Evolutionary conservation across 2,888 invertebrate genomes (phyloP).

Genomic region (Yponomeuta sedellus): DNA sequence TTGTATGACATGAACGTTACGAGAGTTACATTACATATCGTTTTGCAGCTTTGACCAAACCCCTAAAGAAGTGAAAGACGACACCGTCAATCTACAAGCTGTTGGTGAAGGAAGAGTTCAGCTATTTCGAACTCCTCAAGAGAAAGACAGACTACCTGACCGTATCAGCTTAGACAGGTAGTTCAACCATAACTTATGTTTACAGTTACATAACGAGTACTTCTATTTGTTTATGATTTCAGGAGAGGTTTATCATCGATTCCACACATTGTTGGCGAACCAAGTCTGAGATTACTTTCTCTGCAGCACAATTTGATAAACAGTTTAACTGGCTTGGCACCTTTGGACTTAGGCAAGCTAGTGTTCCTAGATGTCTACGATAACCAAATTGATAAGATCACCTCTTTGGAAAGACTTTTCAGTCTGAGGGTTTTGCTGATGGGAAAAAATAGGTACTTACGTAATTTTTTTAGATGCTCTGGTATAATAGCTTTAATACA

Average conservation of each 20-base stretch:
- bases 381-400: slow-evolving; percentile 93
- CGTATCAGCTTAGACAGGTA: slow-evolving; percentile 90
- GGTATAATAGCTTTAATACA: no score
- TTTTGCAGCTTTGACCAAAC: neutral
- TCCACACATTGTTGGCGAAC: slow-evolving; percentile 88
- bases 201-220: no score
- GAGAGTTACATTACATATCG: neutral
- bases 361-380: slow-evolving; percentile 96
- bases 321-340: slow-evolving; percentile 79
- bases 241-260: slow-evolving; percentile 88
- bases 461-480: neutral
- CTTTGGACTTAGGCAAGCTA: slow-evolving; percentile 80
- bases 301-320: slow-evolving; percentile 94
- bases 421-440: slow-evolving; percentile 90
- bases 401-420: slow-evolving; percentile 84
- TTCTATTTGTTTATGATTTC: slow-evolving; percentile 26
- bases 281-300: slow-evolving; percentile 88
- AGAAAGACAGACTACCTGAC: slow-evolving; percentile 90
- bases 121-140: slow-evolving; percentile 82
- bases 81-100: slow-evolving; percentile 71
- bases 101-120: slow-evolving; percentile 81
- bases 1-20: no score
- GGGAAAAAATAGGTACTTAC: slow-evolving; percentile 89
- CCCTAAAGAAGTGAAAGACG: slow-evolving; percentile 47
- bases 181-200: slow-evolving; percentile 16